phyloP scores from a whole-genome alignment of 2,888 invertebrate species.

The Boloria euphrosyne region DNA sequence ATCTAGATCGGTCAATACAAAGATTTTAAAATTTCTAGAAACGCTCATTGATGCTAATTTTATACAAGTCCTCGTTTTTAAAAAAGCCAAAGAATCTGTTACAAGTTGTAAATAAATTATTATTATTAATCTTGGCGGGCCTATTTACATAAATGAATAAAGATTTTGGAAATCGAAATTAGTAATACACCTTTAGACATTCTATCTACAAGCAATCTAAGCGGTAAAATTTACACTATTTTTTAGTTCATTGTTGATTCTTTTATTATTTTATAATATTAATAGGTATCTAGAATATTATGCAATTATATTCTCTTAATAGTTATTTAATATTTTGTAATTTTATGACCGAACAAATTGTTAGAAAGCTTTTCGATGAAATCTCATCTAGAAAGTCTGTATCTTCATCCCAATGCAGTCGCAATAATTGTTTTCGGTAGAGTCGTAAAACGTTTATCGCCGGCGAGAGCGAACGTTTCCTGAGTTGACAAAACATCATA shows the following conservation, averaged over 20 bases:
- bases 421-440: slow-evolving; percentile 32
- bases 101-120: slow-evolving; percentile 2
- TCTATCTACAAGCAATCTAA: too few species aligned
- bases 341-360: too few species aligned
- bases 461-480: slow-evolving; percentile 29
- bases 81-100: background rate
- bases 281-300: too few species aligned
- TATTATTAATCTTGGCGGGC: background rate
- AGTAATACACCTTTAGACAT: background rate
- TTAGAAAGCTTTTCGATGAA: background rate
- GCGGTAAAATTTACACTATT: too few species aligned
- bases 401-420: slow-evolving; percentile 3
- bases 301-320: too few species aligned
- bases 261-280: too few species aligned
- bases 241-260: too few species aligned
- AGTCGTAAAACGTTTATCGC: slow-evolving; percentile 41
- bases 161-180: slow-evolving; percentile 11
- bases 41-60: background rate
- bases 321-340: too few species aligned
- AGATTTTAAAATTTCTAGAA: slow-evolving; percentile 15
- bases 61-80: background rate
- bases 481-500: slow-evolving; percentile 26
- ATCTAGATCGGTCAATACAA: slow-evolving; percentile 12
- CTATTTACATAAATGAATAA: slow-evolving; percentile 13
- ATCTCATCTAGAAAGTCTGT: slow-evolving; percentile 8